A percentile compares a stretch with the other conserved stretches of the same genome.
Conservation (phyloP, 1,140 invertebrate species). For the Berghia stephanieae region DNA sequence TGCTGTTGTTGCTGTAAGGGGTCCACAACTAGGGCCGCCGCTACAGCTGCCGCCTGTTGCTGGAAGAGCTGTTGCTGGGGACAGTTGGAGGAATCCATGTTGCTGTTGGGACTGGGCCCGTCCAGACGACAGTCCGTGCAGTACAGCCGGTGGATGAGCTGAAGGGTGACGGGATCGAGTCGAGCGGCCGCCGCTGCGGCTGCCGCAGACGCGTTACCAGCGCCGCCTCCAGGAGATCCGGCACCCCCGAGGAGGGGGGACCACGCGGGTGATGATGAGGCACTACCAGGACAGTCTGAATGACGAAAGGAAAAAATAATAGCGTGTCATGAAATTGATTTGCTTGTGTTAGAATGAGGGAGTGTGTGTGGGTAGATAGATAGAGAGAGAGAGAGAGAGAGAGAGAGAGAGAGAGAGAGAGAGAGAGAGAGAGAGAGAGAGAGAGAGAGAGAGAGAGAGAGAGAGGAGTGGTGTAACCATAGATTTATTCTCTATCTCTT, state of each 20-base stretch:
- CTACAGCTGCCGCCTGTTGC: neutral
- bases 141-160: constrained; percentile 65
- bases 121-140: constrained; percentile 74
- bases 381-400: no score
- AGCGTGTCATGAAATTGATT: no score
- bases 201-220: no score
- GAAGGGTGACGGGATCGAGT: constrained; percentile 61
- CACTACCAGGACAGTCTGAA: no score
- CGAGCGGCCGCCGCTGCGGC: constrained; percentile 25
- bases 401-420: no score
- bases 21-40: neutral
- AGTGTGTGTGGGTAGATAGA: no score
- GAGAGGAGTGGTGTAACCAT: no score
- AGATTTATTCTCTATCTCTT: no score
- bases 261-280: constrained; percentile 52
- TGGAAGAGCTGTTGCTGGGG: neutral
- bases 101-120: constrained; percentile 48
- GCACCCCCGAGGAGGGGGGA: constrained; percentile 58
- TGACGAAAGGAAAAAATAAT: no score
- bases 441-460: no score
- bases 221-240: constrained; percentile 28
- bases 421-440: no score
- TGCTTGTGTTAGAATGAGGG: no score
- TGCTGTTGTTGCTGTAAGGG: neutral
- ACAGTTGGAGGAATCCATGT: neutral